Percentiles rank a stretch among this genome's conserved stretches.
Conservation (phyloP, 2,113 vertebrate species). For the Platichthys stellatus region DNA sequence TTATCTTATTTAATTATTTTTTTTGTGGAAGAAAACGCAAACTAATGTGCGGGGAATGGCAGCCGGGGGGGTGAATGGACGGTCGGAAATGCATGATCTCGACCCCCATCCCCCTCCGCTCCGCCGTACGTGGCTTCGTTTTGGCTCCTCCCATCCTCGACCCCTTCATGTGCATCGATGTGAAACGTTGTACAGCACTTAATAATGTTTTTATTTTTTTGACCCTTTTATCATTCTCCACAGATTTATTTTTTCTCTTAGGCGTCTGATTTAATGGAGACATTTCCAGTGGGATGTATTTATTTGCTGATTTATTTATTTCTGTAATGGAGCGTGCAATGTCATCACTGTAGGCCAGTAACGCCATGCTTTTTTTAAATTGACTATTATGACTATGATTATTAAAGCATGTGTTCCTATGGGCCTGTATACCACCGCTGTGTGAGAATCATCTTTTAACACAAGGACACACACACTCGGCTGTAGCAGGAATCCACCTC, state of each 20-base stretch:
- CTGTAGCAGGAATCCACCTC: slow-evolving; percentile 6
- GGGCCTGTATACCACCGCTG: slow-evolving; percentile 60
- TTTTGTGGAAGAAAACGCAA: slow-evolving; percentile 9
- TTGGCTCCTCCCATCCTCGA: not conserved
- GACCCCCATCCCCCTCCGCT: not conserved
- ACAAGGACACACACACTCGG: slow-evolving; percentile 12
- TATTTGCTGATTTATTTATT: slow-evolving; percentile 67
- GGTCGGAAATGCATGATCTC: slow-evolving; percentile 48
- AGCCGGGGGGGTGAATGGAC: not conserved
- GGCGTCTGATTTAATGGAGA: slow-evolving; percentile 20
- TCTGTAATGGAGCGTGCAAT: slow-evolving; percentile 47
- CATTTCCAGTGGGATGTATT: slow-evolving; percentile 55
- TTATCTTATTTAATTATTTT: slow-evolving; percentile 1
- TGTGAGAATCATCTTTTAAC: slow-evolving; percentile 60
- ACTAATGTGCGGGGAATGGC: not conserved
- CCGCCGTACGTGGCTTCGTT: slow-evolving; percentile 11
- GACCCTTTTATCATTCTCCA: slow-evolving; percentile 29
- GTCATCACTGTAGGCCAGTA: slow-evolving; percentile 68
- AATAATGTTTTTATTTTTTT: slow-evolving; percentile 38
- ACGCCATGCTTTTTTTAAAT: slow-evolving; percentile 57
- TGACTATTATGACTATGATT: slow-evolving; percentile 48
- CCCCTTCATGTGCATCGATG: slow-evolving; percentile 40
- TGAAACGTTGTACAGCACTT: slow-evolving; percentile 77
- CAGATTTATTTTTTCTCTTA: not conserved
- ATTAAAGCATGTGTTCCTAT: slow-evolving; percentile 83